A percentile compares a stretch with the other conserved stretches of the same genome.
These are phyloP conservation scores for Sigmodon hispidus DNA, from an alignment of 2,113 vertebrate species.

Conservation along the genomic window DNA sequence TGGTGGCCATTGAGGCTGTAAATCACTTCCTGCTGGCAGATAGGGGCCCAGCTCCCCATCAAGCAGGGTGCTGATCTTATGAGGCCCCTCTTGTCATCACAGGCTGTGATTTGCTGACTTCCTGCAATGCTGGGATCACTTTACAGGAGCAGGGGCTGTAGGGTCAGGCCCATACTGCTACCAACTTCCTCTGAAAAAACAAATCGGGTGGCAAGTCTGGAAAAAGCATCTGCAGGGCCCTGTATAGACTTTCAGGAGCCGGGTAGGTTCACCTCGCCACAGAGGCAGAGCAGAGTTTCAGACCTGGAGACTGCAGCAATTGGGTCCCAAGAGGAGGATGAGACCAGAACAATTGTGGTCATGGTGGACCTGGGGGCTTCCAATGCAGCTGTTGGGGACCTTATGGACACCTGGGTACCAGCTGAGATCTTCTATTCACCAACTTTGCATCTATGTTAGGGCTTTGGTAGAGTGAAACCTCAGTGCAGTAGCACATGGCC, in stretches of 20 bases:
- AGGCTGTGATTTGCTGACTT: slow-evolving; percentile 82
- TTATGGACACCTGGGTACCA: background rate
- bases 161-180: slow-evolving; percentile 78
- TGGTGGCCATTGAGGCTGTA: background rate
- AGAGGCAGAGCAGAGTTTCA: background rate
- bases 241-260: background rate
- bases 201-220: slow-evolving; percentile 1
- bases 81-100: slow-evolving; percentile 83
- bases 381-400: background rate
- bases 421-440: background rate
- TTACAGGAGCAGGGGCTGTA: slow-evolving; percentile 78
- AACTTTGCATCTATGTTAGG: background rate
- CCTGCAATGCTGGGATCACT: background rate
- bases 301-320: background rate
- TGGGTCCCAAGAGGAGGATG: background rate
- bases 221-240: background rate
- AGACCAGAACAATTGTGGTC: no score
- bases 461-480: accelerated
- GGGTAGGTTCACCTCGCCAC: background rate
- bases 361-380: background rate
- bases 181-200: slow-evolving; percentile 56
- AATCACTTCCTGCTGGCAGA: background rate
- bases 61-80: slow-evolving; percentile 78
- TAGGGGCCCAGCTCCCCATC: slow-evolving; percentile 60
- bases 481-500: background rate